A percentile compares a stretch with the other conserved stretches of the same genome.
Conservation (phyloP, 2,797 vertebrate genomes). For the Pachyuromys duprasi region DNA sequence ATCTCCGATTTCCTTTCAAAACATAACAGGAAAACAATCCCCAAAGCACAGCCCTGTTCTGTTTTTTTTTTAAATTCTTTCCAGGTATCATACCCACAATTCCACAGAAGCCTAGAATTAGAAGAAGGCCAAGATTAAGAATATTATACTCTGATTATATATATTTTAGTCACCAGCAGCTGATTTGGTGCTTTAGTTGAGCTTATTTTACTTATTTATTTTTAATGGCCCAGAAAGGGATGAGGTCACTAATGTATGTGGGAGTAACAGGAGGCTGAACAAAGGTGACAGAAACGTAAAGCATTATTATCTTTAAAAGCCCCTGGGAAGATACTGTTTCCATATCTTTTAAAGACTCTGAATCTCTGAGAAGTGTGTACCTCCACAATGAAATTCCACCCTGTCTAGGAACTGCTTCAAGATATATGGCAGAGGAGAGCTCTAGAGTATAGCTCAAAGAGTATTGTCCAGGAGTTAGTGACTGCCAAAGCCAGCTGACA, state of each 20-base stretch:
- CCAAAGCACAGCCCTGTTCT: not conserved
- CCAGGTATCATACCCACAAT: not conserved
- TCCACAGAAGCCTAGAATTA: not conserved
- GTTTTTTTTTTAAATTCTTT: slow-evolving; percentile 3
- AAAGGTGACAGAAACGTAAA: not conserved
- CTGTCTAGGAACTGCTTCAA: slow-evolving; percentile 46
- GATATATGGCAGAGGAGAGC: not conserved
- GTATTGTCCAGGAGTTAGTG: not conserved
- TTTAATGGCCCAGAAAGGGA: not conserved
- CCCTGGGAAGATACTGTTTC: not conserved
- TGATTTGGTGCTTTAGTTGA: not conserved
- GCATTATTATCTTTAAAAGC: slow-evolving; percentile 41
- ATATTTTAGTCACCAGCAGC: not conserved
- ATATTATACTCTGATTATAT: not conserved
- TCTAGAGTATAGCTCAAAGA: not conserved
- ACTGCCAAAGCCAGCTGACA: not conserved
- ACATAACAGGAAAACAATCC: not conserved
- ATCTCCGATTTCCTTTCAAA: slow-evolving; percentile 20
- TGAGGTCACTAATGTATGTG: not conserved
- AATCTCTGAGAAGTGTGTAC: slow-evolving; percentile 42
- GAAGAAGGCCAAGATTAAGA: not conserved
- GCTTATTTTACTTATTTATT: not conserved
- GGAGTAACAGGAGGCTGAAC: not conserved
- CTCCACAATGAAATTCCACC: slow-evolving; percentile 13
- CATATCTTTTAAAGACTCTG: not conserved